Percentiles rank a stretch among this genome's conserved stretches.
Conservation (phyloP, 2,113 vertebrate genomes). For the Physeter macrocephalus region DNA sequence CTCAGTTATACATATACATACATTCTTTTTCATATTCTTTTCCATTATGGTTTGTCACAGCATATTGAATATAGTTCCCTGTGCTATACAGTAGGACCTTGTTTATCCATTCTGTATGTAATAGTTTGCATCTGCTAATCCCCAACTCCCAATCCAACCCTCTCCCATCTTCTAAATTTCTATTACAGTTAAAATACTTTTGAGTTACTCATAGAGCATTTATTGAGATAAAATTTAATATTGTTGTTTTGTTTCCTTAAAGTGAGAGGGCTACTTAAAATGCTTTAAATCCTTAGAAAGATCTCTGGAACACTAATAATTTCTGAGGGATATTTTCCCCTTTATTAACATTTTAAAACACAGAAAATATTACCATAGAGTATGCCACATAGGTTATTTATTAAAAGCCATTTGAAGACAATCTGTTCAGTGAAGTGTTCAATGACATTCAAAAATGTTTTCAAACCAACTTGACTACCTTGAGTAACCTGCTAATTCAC, state of each 20-base stretch:
- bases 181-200: not conserved
- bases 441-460: not conserved
- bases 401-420: not conserved
- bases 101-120: not conserved
- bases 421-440: not conserved
- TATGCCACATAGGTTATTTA: not conserved
- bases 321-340: not conserved
- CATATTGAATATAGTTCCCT: not conserved
- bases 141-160: not conserved
- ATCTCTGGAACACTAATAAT: not conserved
- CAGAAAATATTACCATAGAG: not conserved
- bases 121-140: not conserved
- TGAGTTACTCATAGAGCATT: not conserved
- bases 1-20: not conserved
- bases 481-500: not conserved
- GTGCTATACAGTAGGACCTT: not conserved
- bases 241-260: not conserved
- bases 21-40: not conserved
- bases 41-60: not conserved
- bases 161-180: not conserved
- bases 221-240: not conserved
- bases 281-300: not conserved
- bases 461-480: not conserved
- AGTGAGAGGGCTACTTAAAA: not conserved
- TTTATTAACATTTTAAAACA: constrained; percentile 14